Evolutionary conservation across 2,797 vertebrate species (phyloP), one percentile per base, ranked within the genome.

Genomic region (Lepilemur septentrionalis): DNA sequence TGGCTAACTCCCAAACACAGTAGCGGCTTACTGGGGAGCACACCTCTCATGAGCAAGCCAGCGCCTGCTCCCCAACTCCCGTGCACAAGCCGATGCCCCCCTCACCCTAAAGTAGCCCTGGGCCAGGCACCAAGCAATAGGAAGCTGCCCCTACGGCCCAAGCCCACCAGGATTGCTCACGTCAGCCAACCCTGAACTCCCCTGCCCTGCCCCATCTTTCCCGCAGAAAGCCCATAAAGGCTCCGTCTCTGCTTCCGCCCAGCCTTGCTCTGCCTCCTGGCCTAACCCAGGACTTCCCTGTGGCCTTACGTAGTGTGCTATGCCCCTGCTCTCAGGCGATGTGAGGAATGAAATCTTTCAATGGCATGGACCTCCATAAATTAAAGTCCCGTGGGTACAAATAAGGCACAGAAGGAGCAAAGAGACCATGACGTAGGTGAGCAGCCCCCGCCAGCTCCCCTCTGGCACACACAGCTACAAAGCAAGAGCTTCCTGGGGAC

Each of bases 351-450:
- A 48, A 61, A 35, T 35, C 55, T 57, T 59, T n/a, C 46, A 18
- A 38, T 4, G n/a, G 14, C 82, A 38, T 15, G 35, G 13, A 18
- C 52, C 32, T 61, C 41, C 57, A 63, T 17, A 23, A n/a, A 15
- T 59, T 23, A n/a, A 46, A 48, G 46, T 61, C 57, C 55, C 1
- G 4, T 2, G 15, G 70, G 57, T 59, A 59, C 28, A 46, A 46
- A n/a, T 20, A 50, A 20, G 73, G 50, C 30, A 50, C 46, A 76
- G 46, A 50, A 1, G 10, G 8, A 50, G 30, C 73, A 50, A 22
- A 32, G 73, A 50, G 15, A 8, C 0, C 0, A 13, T 23, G 2
- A 43, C 1, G 1, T 30, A 32, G 41, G 11, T 35, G 12, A 35
- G 30, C 14, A 73, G 41, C 25, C 32, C 4, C 1, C 1, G 0